Evolutionary conservation across 2,888 invertebrate species (phyloP), one percentile per base, ranked within the genome.

Genomic region (Entomobrya multifasciata): DNA sequence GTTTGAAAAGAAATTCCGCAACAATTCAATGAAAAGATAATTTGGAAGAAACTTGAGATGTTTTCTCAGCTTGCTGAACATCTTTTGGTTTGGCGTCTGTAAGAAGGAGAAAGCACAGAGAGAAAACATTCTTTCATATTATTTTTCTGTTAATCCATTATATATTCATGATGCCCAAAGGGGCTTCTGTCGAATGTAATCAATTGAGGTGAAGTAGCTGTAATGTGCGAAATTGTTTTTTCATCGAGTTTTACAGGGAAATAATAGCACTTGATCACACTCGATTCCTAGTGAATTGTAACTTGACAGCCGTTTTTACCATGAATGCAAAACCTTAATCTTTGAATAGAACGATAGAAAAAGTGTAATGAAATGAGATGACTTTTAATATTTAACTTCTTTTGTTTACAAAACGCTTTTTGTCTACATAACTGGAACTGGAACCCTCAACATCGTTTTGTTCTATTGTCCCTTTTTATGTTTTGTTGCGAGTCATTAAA

Each of bases 341-440:
- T 72, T 72, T 72, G 72, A 72, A 72, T 49, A 72, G 47, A 72
- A 67, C 17, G 49, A 49, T 41, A 60, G 72, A 67, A 25, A 80
- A 67, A 70, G 80, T 15, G 60, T 49, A 67, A 27, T 36, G 70
- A 70, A 85, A 85, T 85, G 57, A 79, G 49, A 85, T 85, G 78
- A 79, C 78, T 85, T 85, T 85, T 79, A 85, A 78, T 79, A 85
- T 85, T 85, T 85, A 78, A 78, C 79, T 72, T 47, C 74, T 67
- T 78, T 85, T 85, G 85, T 85, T 85, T 85, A 60, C 84, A 52
- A 67, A 77, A 55, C n/a, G n/a, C 41, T 20, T 44, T 77, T 41
- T 72, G 72, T 72, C 25, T 49, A 72, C 72, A 72, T n/a, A 72
- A 72, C 72, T 27, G 27, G 49, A 49, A n/a, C n/a, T n/a, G n/a